Conservation (phyloP, 2,113 vertebrate species). For the Dasypus novemcinctus region DNA sequence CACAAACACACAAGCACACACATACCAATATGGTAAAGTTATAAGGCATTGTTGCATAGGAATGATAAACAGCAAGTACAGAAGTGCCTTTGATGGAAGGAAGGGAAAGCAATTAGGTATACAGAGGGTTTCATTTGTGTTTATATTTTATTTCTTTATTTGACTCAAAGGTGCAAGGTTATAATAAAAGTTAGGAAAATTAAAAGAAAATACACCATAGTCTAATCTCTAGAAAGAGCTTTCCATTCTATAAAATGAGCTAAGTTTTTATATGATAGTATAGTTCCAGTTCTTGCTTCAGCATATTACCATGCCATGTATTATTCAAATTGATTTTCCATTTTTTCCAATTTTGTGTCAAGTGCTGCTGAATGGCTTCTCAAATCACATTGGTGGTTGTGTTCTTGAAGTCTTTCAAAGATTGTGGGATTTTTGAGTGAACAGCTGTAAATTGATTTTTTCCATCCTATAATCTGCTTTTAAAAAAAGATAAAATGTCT, state of each 20-base stretch:
- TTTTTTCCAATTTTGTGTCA: not conserved
- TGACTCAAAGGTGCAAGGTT: not conserved
- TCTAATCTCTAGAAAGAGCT: not conserved
- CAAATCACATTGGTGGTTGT: not conserved
- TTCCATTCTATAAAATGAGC: not conserved
- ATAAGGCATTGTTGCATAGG: not conserved
- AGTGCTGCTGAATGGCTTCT: not conserved
- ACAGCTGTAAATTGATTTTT: not conserved
- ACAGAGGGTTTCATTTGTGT: not conserved
- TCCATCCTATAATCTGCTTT: not conserved
- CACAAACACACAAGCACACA: not conserved
- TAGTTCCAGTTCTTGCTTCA: not conserved
- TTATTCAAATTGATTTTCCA: not conserved
- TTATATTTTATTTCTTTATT: not conserved
- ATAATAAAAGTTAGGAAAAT: conserved; percentile 6
- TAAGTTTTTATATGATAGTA: not conserved
- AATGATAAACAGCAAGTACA: not conserved
- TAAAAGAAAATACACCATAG: not conserved
- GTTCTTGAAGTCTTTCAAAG: not conserved
- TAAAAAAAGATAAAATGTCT: not conserved
- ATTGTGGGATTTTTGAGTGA: not conserved
- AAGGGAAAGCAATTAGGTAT: not conserved
- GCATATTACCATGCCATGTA: not conserved
- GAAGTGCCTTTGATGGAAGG: not conserved
- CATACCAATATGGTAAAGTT: not conserved